Evolutionary conservation across 2,113 vertebrate species (phyloP).

Genomic region (Tyto alba): DNA sequence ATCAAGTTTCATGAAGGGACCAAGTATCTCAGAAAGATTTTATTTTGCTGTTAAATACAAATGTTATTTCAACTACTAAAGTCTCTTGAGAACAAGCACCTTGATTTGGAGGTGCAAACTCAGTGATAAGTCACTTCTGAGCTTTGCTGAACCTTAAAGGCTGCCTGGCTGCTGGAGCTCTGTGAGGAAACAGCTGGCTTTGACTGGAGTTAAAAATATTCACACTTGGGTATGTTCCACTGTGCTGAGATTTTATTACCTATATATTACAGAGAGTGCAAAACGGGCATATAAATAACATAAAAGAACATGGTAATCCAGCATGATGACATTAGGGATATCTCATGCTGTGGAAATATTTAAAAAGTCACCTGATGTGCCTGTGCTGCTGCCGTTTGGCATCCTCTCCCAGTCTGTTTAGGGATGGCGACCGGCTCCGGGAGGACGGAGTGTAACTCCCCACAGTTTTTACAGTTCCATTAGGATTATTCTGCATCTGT

Average conservation of each 20-base stretch:
- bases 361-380: slow-evolving; percentile 76
- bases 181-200: neutral
- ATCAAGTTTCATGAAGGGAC: neutral
- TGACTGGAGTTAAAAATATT: neutral
- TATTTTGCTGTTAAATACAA: neutral
- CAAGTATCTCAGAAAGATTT: neutral
- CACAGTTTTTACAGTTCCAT: slow-evolving; percentile 85
- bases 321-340: neutral
- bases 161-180: neutral
- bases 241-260: neutral
- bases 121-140: neutral
- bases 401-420: slow-evolving; percentile 90
- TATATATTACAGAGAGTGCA: neutral
- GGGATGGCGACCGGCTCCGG: slow-evolving; percentile 88
- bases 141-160: neutral
- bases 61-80: neutral
- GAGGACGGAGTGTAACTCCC: slow-evolving; percentile 76
- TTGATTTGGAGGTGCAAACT: neutral
- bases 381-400: slow-evolving; percentile 76
- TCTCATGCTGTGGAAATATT: neutral
- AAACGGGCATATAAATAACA: neutral
- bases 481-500: slow-evolving; percentile 86
- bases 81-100: neutral
- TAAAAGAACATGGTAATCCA: neutral
- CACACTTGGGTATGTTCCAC: neutral